A percentile compares a stretch with the other conserved stretches of the same genome.
Conservation (phyloP, 35 echinoderm and acorn worm species). For the Strongylocentrotus purpuratus region DNA sequence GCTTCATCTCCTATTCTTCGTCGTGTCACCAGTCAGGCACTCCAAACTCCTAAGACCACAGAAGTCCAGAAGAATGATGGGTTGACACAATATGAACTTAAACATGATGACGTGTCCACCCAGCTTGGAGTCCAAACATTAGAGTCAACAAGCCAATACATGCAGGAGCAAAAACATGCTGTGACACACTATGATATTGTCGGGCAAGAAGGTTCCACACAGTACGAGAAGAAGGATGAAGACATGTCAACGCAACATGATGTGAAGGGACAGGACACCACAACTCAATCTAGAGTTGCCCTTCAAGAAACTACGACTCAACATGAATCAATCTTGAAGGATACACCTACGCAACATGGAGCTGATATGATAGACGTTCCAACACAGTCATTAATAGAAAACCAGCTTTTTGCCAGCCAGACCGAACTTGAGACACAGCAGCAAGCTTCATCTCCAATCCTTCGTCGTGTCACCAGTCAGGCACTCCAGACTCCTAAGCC, state of each 20-base stretch:
- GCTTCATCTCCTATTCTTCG: slow-evolving; percentile 3
- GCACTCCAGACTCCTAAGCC: too few relatives aligned
- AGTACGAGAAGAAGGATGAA: background rate
- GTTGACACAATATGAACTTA: background rate
- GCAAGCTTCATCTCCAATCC: too few relatives aligned
- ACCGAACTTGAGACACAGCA: too few relatives aligned
- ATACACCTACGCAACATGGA: background rate
- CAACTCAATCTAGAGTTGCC: background rate
- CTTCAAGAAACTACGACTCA: background rate
- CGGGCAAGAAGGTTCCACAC: background rate
- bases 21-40: background rate
- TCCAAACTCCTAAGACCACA: background rate
- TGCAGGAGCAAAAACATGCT: background rate
- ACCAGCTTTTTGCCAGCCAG: too few relatives aligned
- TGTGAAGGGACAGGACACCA: background rate
- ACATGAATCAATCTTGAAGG: background rate
- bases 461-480: too few relatives aligned
- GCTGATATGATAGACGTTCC: too few relatives aligned
- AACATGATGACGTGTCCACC: background rate
- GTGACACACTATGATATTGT: background rate
- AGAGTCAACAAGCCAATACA: background rate
- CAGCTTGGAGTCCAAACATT: background rate
- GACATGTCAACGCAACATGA: background rate
- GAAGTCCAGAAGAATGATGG: background rate
- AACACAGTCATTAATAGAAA: too few relatives aligned